Base-by-base conservation (phyloP, 30 jellyfish, hydroid and myxozoan genomes). In the Aurelia aurita region DNA sequence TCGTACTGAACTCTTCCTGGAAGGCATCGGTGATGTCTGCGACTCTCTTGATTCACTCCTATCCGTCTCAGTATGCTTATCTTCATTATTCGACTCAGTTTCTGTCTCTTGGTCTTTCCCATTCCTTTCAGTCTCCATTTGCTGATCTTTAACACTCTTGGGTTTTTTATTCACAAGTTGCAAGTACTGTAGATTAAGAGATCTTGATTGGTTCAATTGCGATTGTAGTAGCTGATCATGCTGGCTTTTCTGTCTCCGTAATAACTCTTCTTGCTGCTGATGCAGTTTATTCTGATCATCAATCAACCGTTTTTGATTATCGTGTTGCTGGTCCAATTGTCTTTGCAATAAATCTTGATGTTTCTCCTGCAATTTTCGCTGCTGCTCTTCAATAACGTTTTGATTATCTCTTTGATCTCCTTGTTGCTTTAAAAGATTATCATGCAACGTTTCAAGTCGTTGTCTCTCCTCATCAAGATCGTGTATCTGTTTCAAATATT, bases 301-400 rank as follows among this genome's bases (percentile, higher is more conserved):
- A 8, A 55, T 60, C 47, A 76, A 47, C 18, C 82, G 34, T 57
- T 77, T 69, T 59, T 87, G 96, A 32, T 67, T 58, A 3, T 87
- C 91, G 31, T 87, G 87, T 32, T 87, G 90, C 34, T 87, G 90
- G 43, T 87, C 96, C 7, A 87, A 47, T 67, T 87, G 91, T 55
- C 77, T 69, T 57, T 78, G 95, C 12, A 85, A 34, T 12, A 86
- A 65, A 29, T 74, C 90, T 63, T 87, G 91, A 9, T 92, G 97
- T 49, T 92, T 82, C 58, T 87, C 97, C 60, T 85, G 92, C 35
- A 92, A 45, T 32, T 63, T 89, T 23, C 72, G 61, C 49, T 55
- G 92, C 80, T 74, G 75, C 43, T 79, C 92, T 35, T 88, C 93
- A 9, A 88, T 58, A 0, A 61, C 82, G 0, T 22, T 51, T 53